Base-by-base conservation (phyloP, 1,140 invertebrate species). In the Stenopsyche tienmushanensis region DNA sequence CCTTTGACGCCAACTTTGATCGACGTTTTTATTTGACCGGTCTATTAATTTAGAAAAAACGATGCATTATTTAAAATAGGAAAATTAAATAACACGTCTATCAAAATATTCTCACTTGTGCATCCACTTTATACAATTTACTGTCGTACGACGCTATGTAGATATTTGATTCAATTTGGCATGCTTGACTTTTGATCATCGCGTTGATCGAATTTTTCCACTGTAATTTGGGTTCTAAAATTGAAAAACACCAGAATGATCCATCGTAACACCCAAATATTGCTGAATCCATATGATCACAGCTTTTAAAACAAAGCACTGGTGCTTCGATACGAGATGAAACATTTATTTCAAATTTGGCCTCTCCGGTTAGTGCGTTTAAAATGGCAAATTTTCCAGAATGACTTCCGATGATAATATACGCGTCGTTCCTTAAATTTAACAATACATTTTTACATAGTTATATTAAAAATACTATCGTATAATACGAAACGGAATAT, bases 111-210 rank as follows among this genome's bases (percentile, higher is more conserved):
- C 73, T 83, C 88, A 75, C 79, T 49, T 18, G n/a, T n/a, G 80
- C 70, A 73, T 82, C 75, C 64, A 90, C 72, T 67, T 83, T 85
- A 70, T 88, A 85, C 15, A 90, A 67, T 71, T 79, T 73, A 44
- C 83, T 82, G 73, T 90, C 88, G 73, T 91, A 90, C 29, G 88
- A 85, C 15, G 88, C 89, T 67, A 89, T 76, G 72, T 85, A 84
- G 34, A 90, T 73, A 3, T 71, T 66, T 58, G 72, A 73, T 15
- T 75, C 74, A 62, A 75, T 78, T 63, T 77, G 73, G 49, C 81
- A 71, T 3, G 86, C 86, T 71, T 85, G 85, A 72, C 86, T 85
- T 78, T 91, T 91, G 9, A 91, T 80, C 73, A 83, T 81, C 54
- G 81, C 82, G 7, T 73, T 77, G 5, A 89, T 86, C 71, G 81